Evolutionary conservation across 2,797 vertebrate species (phyloP).

Genomic region (Typhlichthys eigenmanni): DNA sequence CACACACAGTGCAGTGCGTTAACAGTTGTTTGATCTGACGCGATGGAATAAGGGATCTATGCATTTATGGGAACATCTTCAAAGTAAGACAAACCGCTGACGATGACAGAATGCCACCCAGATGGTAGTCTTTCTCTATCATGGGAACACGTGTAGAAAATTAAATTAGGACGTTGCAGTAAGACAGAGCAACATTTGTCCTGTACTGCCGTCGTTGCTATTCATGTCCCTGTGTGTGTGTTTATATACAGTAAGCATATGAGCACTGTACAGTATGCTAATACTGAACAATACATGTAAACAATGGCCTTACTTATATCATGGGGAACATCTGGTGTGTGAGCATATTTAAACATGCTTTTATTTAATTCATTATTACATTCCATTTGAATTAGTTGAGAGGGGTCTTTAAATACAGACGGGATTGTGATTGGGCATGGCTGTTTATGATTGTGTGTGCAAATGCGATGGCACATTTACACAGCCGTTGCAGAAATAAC

Average conservation of each 20-base stretch:
- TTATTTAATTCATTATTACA: too few species aligned
- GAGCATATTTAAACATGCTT: too few species aligned
- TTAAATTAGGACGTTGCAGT: slow-evolving; percentile 53
- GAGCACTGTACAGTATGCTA: neutral
- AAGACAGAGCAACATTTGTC: neutral
- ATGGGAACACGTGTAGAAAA: slow-evolving; percentile 52
- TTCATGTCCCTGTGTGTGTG: slow-evolving; percentile 23
- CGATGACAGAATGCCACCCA: slow-evolving; percentile 51
- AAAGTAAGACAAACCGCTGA: slow-evolving; percentile 59
- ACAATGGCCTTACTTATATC: too few species aligned
- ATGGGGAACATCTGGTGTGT: too few species aligned
- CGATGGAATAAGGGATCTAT: slow-evolving; percentile 50
- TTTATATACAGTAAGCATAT: slow-evolving; percentile 17
- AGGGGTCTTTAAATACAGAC: too few species aligned
- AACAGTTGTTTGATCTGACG: neutral
- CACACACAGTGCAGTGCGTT: neutral
- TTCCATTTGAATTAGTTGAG: too few species aligned
- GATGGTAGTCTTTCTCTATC: slow-evolving; percentile 47
- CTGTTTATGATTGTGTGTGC: too few species aligned
- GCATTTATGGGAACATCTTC: slow-evolving; percentile 57
- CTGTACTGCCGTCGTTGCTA: slow-evolving; percentile 36
- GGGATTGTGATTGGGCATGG: too few species aligned
- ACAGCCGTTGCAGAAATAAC: too few species aligned
- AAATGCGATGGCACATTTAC: too few species aligned
- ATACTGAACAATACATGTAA: neutral